Conservation (phyloP, 2,888 invertebrate genomes). For the Sycophila texana region DNA sequence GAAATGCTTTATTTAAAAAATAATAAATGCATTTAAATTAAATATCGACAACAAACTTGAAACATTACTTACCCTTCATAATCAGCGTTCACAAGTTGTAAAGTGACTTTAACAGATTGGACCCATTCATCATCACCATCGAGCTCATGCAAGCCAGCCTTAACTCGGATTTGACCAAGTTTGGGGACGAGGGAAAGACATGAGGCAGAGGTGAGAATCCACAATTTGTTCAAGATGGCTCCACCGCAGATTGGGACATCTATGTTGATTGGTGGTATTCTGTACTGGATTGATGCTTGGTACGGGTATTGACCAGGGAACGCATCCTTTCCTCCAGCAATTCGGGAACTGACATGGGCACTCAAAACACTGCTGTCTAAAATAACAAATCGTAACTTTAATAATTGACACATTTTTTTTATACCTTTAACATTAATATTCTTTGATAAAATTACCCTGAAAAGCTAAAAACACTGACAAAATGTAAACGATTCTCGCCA, state of each 20-base stretch:
- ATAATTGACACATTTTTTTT: background rate
- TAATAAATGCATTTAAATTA: no score
- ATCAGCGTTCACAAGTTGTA: constrained; percentile 40
- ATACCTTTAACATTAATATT: background rate
- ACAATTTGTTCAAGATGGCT: constrained; percentile 49
- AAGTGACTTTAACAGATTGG: constrained; percentile 25
- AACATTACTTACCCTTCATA: constrained; percentile 47
- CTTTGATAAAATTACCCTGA: constrained; percentile 17
- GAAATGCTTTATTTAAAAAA: no score
- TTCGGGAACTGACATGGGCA: background rate
- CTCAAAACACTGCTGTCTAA: background rate
- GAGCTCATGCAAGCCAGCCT: constrained; percentile 56
- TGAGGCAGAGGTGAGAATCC: constrained; percentile 59
- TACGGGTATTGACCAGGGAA: constrained; percentile 39
- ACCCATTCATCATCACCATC: constrained; percentile 37
- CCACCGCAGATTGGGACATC: constrained; percentile 44
- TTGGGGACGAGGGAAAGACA: constrained; percentile 53
- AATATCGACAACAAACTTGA: background rate
- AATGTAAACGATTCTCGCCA: constrained; percentile 7
- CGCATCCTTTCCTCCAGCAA: constrained; percentile 32
- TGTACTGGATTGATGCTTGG: constrained; percentile 34
- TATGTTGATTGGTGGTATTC: constrained; percentile 21
- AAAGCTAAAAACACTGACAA: background rate
- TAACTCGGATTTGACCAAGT: constrained; percentile 50
- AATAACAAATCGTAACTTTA: background rate